Conservation (phyloP, 2,113 vertebrate genomes). For the Ceyx margarethae region DNA sequence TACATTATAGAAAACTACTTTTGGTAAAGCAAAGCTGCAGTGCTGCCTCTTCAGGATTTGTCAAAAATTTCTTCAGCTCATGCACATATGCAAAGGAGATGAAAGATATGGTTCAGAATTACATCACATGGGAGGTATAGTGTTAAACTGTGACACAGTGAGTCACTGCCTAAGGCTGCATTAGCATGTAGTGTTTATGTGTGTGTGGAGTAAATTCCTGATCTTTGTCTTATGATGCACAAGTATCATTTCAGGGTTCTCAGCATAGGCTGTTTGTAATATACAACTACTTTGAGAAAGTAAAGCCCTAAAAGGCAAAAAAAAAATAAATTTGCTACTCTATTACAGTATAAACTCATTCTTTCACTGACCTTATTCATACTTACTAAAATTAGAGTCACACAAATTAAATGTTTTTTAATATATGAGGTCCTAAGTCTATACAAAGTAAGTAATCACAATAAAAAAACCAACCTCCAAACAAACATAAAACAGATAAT, state of each 20-base stretch:
- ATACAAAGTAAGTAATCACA: neutral
- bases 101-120: no score
- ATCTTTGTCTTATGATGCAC: neutral
- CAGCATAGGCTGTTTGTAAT: neutral
- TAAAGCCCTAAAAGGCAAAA: neutral
- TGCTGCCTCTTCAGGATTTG: neutral
- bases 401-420: neutral
- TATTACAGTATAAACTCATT: neutral
- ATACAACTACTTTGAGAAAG: neutral
- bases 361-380: neutral
- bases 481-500: neutral
- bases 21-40: neutral
- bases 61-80: no score
- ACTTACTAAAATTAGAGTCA: neutral
- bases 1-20: neutral
- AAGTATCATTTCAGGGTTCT: neutral
- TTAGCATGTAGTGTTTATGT: no score
- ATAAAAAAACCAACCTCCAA: neutral
- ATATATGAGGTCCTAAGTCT: neutral
- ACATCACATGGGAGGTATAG: no score
- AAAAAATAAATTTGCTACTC: neutral
- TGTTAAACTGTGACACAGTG: no score
- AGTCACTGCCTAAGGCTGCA: no score
- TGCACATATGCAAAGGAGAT: no score
- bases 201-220: rapidly evolving